Percentiles rank a stretch among this genome's conserved stretches.
These are phyloP conservation scores for Helicoverpa zea DNA, from an alignment of 1,140 invertebrate genomes.

Conservation along the genomic window DNA sequence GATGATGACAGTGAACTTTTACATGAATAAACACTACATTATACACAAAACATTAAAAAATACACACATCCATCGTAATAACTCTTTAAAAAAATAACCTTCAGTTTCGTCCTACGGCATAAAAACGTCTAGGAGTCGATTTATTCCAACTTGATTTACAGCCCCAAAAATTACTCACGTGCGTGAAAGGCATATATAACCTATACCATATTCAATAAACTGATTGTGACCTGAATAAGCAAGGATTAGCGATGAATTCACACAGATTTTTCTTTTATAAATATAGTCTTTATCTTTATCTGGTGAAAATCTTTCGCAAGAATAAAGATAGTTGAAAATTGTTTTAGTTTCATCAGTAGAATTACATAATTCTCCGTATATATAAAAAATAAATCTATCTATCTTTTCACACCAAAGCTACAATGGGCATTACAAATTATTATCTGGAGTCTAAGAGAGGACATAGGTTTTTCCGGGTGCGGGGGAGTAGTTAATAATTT, in stretches of 20 bases:
- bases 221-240: not conserved
- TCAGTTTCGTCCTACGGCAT: not conserved
- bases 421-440: too few relatives aligned
- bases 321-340: not conserved
- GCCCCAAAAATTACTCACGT: not conserved
- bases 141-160: slow-evolving; percentile 1
- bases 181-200: not conserved
- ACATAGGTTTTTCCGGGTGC: too few relatives aligned
- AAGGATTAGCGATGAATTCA: not conserved
- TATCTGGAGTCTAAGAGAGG: too few relatives aligned
- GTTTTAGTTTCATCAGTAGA: not conserved
- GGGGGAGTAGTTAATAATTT: too few relatives aligned
- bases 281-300: slow-evolving; percentile 13
- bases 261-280: slow-evolving; percentile 9
- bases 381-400: too few relatives aligned
- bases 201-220: not conserved
- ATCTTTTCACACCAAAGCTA: too few relatives aligned
- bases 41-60: too few relatives aligned
- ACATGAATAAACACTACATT: too few relatives aligned
- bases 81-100: not conserved
- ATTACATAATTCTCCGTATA: too few relatives aligned
- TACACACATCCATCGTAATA: too few relatives aligned
- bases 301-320: not conserved
- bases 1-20: too few relatives aligned
- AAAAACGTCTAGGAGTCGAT: not conserved